Evolutionary conservation across 2,888 invertebrate genomes (phyloP).

Genomic region (Ecdyonurus torrentis): DNA sequence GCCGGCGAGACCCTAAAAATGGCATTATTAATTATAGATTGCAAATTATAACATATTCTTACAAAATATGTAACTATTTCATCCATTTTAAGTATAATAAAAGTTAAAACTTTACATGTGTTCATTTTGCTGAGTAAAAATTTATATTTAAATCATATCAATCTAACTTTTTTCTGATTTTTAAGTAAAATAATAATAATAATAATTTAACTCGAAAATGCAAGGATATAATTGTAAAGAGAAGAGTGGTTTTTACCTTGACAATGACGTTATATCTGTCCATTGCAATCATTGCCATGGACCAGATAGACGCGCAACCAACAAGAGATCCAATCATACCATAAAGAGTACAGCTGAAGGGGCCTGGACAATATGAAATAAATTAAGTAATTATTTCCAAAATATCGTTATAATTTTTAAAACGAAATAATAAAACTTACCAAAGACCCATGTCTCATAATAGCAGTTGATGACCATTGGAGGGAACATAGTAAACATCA

Average conservation of each 20-base stretch:
- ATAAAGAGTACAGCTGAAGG: slow-evolving; percentile 25
- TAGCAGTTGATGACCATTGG: slow-evolving; percentile 27
- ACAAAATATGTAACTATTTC: no score
- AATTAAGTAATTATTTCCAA: not conserved
- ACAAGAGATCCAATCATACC: slow-evolving; percentile 27
- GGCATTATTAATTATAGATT: no score
- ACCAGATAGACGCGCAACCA: slow-evolving; percentile 28
- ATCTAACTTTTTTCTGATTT: no score
- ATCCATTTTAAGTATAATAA: not conserved
- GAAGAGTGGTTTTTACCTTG: no score
- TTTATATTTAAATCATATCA: no score
- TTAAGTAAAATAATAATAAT: no score
- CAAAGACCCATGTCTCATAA: slow-evolving; percentile 25
- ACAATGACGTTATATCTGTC: slow-evolving; percentile 30
- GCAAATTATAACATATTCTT: no score
- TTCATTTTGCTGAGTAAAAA: no score
- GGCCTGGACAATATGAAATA: slow-evolving; percentile 14
- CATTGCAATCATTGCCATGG: slow-evolving; percentile 25
- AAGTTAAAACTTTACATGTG: not conserved
- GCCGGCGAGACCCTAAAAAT: slow-evolving; percentile 51
- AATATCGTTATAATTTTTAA: slow-evolving; percentile 10
- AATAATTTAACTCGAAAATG: no score
- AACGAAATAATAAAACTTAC: slow-evolving; percentile 15
- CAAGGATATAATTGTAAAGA: no score
- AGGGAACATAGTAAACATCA: slow-evolving; percentile 23